A percentile compares a stretch with the other conserved stretches of the same genome.
phyloP scores from a whole-genome alignment of 2,797 vertebrate species.

The Microctenopoma lineatum region DNA sequence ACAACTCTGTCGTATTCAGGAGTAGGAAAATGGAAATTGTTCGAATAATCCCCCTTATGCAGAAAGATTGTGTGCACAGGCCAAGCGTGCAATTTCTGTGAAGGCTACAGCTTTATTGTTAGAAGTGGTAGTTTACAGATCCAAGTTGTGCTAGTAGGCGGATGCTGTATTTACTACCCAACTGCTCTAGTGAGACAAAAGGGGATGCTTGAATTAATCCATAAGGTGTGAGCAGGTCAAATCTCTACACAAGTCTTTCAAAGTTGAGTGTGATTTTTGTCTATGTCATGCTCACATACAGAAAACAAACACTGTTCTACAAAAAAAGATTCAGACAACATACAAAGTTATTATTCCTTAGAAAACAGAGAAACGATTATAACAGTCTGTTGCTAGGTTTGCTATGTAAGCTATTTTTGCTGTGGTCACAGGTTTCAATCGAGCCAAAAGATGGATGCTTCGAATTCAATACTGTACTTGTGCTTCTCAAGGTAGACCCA shows the following conservation, averaged over 20 bases:
- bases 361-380: slow-evolving; percentile 84
- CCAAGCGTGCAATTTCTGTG: slow-evolving; percentile 51
- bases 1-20: slow-evolving; percentile 31
- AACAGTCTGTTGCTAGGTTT: slow-evolving; percentile 85
- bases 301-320: slow-evolving; percentile 82
- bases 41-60: slow-evolving; percentile 33
- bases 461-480: slow-evolving; percentile 76
- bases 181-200: slow-evolving; percentile 60
- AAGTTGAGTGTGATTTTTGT: slow-evolving; percentile 80
- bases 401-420: slow-evolving; percentile 75
- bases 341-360: slow-evolving; percentile 85
- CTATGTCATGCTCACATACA: slow-evolving; percentile 82
- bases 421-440: slow-evolving; percentile 78
- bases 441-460: slow-evolving; percentile 69
- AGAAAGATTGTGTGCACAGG: slow-evolving; percentile 44
- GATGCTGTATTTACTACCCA: slow-evolving; percentile 58
- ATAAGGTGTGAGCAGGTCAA: slow-evolving; percentile 48
- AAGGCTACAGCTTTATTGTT: slow-evolving; percentile 34
- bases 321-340: slow-evolving; percentile 80
- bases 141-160: slow-evolving; percentile 64
- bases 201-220: slow-evolving; percentile 53
- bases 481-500: slow-evolving; percentile 81
- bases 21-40: slow-evolving; percentile 39
- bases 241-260: slow-evolving; percentile 54
- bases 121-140: slow-evolving; percentile 55